Conservation (phyloP, 1,140 invertebrate genomes). For the Luehdorfia chinensis region DNA sequence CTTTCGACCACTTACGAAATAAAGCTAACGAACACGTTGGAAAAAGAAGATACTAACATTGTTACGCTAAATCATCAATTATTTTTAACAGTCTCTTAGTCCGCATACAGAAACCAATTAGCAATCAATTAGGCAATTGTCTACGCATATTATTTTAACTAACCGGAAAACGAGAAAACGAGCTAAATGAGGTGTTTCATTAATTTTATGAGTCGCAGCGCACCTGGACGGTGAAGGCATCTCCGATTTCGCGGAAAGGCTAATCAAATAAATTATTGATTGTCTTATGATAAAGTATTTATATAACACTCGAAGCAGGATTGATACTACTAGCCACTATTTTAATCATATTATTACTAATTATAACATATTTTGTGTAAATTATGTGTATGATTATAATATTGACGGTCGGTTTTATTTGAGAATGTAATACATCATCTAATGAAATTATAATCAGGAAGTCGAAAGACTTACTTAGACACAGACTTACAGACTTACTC, state of each 20-base stretch:
- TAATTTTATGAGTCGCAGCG: constrained; percentile 10
- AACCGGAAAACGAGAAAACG: constrained; percentile 11
- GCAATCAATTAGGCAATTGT: constrained; percentile 8
- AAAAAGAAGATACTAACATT: too few relatives aligned
- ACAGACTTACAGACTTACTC: too few relatives aligned
- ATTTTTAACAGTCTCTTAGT: too few relatives aligned
- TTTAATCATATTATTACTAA: not conserved
- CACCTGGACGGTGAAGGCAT: constrained; percentile 5
- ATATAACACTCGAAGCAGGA: too few relatives aligned
- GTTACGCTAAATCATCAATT: too few relatives aligned
- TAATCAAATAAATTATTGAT: constrained; percentile 9
- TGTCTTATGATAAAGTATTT: constrained; percentile 4
- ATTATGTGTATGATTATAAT: not conserved
- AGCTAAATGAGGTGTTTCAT: constrained; percentile 14
- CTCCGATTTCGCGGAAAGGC: constrained; percentile 10
- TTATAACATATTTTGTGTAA: not conserved
- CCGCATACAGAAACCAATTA: too few relatives aligned
- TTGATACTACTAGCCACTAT: not conserved
- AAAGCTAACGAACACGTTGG: too few relatives aligned
- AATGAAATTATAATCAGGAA: too few relatives aligned
- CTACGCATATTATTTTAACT: constrained; percentile 10
- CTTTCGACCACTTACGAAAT: too few relatives aligned
- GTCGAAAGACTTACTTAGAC: too few relatives aligned
- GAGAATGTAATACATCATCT: too few relatives aligned
- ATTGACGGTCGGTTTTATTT: not conserved